phyloP scores from a whole-genome alignment of 2,113 vertebrate genomes.

The Macaca nemestrina region DNA sequence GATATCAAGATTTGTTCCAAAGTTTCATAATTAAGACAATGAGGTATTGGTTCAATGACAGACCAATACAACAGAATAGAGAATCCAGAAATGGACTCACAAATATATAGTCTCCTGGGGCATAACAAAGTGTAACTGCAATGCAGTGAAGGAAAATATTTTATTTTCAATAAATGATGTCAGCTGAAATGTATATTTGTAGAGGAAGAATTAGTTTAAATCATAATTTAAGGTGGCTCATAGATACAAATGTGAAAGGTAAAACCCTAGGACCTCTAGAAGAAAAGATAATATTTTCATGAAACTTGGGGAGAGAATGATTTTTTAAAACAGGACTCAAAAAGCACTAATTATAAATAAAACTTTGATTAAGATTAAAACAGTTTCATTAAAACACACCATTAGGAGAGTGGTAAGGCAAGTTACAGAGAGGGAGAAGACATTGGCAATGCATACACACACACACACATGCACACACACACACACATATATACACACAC shows the following conservation, averaged over 20 bases:
- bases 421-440: not conserved
- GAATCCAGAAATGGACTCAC: not conserved
- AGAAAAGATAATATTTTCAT: not conserved
- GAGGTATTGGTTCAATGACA: not conserved
- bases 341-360: not conserved
- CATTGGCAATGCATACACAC: not conserved
- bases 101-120: not conserved
- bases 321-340: not conserved
- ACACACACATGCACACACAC: not conserved
- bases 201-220: not conserved
- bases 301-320: not conserved
- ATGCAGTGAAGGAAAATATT: not conserved
- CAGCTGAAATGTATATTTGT: not conserved
- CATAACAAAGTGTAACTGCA: not conserved
- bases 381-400: not conserved
- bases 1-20: not conserved
- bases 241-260: not conserved
- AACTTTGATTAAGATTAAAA: slow-evolving; percentile 24
- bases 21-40: not conserved
- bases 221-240: not conserved
- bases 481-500: not conserved
- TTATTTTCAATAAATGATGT: not conserved
- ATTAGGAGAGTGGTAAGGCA: not conserved
- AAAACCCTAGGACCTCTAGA: not conserved
- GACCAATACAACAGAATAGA: not conserved